Base-by-base conservation (phyloP, 1,140 invertebrate genomes). In the Tetragonula clypearis region DNA sequence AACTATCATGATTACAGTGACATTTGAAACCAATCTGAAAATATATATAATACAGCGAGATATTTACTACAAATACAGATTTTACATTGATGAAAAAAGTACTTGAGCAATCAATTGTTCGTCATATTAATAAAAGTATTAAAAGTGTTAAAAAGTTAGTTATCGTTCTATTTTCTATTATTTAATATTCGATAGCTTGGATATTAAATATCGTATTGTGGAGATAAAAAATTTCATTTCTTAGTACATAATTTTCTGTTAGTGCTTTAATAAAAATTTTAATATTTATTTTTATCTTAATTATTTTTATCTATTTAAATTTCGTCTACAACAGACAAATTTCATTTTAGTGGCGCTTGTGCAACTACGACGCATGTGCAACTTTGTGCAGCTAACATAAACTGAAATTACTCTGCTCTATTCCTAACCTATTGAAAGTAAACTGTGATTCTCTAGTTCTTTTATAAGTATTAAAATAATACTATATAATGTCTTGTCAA, bases 401-500 rank as follows among this genome's bases (percentile, higher is more conserved):
- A 35, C 9, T 9, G 19, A 35, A 35, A 9, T 76, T 56, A 23
- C 2, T n/a, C n/a, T n/a, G 23, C 23, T 62, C 3, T 62, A n/a
- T 66, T 58, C 71, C 77, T 85, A 88, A 88, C 78, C 82, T 85
- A 5, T 76, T 0, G 1, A 49, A 19, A 6, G n/a, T 65, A 72
- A 26, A 56, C 58, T 88, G 15, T 23, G 55, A 21, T 77, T 23
- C 15, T 78, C 11, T 14, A 6, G 62, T 1, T 69, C 21, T 74
- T 49, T 73, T 23, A 30, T 53, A 30, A 69, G 14, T 35, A 19
- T 65, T 56, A 76, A 75, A 5, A 56, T 23, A 55, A 55, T 60
- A 85, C 65, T 49, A 9, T 49, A 49, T 49, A 49, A 79, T 82
- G 79, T 26, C 9, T 55, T 49, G 6, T 68, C 26, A 62, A 55